Percentiles rank a stretch among this genome's conserved stretches.
Evolutionary conservation across 1,140 invertebrate species (phyloP).

Genomic region (Neodiprion fabricii): DNA sequence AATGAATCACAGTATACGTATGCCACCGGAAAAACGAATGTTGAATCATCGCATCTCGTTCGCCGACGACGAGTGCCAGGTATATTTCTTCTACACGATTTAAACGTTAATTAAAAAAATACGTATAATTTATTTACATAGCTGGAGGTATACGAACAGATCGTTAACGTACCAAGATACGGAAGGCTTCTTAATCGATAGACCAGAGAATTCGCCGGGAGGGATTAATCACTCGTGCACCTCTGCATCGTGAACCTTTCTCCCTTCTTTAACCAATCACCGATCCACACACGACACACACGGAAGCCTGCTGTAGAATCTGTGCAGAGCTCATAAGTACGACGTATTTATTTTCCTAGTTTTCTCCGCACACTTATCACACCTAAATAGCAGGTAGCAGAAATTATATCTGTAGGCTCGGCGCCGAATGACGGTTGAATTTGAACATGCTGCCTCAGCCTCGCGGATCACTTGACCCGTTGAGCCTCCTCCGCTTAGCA

Average conservation of each 20-base stretch:
- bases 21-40: background rate
- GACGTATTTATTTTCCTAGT: too few relatives aligned
- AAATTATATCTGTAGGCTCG: background rate
- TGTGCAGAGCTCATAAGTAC: too few relatives aligned
- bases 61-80: too few relatives aligned
- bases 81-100: background rate
- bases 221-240: background rate
- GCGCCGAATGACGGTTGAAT: background rate
- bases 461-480: conserved; percentile 6
- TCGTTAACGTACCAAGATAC: background rate
- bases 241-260: background rate
- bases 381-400: too few relatives aligned
- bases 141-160: background rate
- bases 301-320: too few relatives aligned
- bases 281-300: too few relatives aligned
- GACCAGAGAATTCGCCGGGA: background rate
- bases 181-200: background rate
- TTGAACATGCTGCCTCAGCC: background rate
- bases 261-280: too few relatives aligned
- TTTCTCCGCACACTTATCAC: too few relatives aligned
- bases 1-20: background rate
- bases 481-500: background rate
- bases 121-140: too few relatives aligned
- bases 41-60: background rate
- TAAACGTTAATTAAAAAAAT: background rate